A percentile compares a stretch with the other conserved stretches of the same genome.
Evolutionary conservation across 1,140 invertebrate species (phyloP).

Genomic region (Acromyrmex charruanus): DNA sequence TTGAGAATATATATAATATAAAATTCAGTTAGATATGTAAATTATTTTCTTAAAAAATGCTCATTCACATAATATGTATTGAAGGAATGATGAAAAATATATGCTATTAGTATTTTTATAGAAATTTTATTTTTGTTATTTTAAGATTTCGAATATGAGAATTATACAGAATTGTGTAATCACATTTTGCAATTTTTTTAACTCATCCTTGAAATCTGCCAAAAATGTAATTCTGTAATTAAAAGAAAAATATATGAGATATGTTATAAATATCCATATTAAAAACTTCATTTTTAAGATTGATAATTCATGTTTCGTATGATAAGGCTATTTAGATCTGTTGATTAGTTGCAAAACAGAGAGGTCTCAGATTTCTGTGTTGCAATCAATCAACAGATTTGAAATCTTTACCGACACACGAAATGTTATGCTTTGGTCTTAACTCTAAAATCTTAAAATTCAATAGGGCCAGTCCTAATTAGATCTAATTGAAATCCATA

Average conservation of each 20-base stretch:
- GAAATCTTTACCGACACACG: too few relatives aligned
- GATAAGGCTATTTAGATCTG: too few relatives aligned
- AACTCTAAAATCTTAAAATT: too few relatives aligned
- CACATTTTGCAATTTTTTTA: background rate
- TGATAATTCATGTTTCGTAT: too few relatives aligned
- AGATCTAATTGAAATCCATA: too few relatives aligned
- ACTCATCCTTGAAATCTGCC: background rate
- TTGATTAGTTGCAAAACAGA: too few relatives aligned
- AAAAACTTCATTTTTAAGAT: background rate
- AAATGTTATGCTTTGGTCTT: too few relatives aligned
- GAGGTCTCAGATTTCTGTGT: too few relatives aligned
- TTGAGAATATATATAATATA: background rate
- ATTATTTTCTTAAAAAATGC: background rate
- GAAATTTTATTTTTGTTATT: conserved; percentile 59
- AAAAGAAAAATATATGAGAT: background rate
- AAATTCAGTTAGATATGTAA: background rate
- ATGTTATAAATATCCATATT: background rate
- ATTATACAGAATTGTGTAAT: conserved; percentile 37
- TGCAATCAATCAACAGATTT: too few relatives aligned
- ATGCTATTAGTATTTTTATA: conserved; percentile 13
- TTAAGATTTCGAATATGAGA: conserved; percentile 38
- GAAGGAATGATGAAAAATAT: background rate
- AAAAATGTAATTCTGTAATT: conserved; percentile 39
- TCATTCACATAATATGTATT: background rate
- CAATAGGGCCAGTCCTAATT: too few relatives aligned